Base-by-base conservation (phyloP, 2,113 vertebrate species). In the Pteruthius melanotis region DNA sequence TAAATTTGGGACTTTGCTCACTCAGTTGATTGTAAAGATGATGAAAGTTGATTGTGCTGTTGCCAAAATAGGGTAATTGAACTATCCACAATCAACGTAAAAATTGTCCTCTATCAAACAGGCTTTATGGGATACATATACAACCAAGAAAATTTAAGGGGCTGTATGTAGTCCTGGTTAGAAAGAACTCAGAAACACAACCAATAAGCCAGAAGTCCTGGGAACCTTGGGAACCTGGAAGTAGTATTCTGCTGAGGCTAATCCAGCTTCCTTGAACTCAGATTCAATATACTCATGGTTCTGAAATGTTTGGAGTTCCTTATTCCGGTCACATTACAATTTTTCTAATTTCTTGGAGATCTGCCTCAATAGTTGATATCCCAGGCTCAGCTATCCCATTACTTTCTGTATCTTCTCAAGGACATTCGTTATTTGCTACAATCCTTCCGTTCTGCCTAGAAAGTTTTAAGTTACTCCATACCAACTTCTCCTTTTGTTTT, bases 201-300 rank as follows among this genome's bases (percentile, higher is more conserved):
- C 15, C 35, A 26, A 2, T 16, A 47, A 52, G 13, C 10, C 39
- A 65, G 40, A 72, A 87, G 10, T n/a, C 52, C 74, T 45, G 17
- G 30, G 8, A 82, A 28, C 22, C n/a, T 5, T 66, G 52, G 18
- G 39, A 85, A 68, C 23, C 9, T 23, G 70, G n/a, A 75, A 75
- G 21, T 9, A 24, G 30, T 23, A 27, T 1, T 9, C 39, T 86
- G 87, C 22, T n/a, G 50, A 64, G 40, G 64, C 15, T 61, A 42
- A 30, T 33, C 88, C 42, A 68, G 7, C 22, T 57, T n/a, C 61
- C 65, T 42, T 71, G 39, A 92, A 40, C 11, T 13, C 30, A 63
- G 10, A 40, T 39, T 47, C 14, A 9, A 37, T 30, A 23, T 6
- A 33, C 7, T 33, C 27, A 10, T 0, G 0, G 19, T 18, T 50